Base-by-base conservation (phyloP, 2,888 invertebrate genomes). In the Aquatica leii region DNA sequence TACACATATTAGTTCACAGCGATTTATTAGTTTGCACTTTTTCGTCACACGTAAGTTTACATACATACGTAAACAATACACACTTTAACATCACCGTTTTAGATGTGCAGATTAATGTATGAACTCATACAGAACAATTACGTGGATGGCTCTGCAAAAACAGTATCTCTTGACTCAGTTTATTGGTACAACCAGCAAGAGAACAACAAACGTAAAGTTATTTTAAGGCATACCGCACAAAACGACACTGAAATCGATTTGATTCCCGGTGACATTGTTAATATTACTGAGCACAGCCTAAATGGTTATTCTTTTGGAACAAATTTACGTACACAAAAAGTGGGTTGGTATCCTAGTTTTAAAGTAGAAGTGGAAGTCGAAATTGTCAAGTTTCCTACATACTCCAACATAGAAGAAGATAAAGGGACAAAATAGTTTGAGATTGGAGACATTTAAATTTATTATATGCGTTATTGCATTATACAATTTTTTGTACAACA, bases 1-100 rank as follows among this genome's bases (percentile, higher is more conserved):
- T 98, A 68, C 92, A 95, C 79, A 87, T 98, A 83, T 84, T 99
- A 43, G 90, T 97, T 0, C 85, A 89, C 76, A 91, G 92, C 75
- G 96, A 98, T 81, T 94, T 90, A 82, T 84, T 99, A 62, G 98
- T 99, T 9, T 98, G 98, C 83, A 99, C 99, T 0, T 98, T 99
- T 81, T 98, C 97, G 60, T 98, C 98, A 60, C 98, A 98, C 88
- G 95, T 94, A 75, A 73, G 12, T n/a, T 96, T 75, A 14, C 5
- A 43, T n/a, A 24, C n/a, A 6, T 24, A 24, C 24, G 6, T 6
- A 24, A n/a, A n/a, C n/a, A n/a, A n/a, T n/a, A n/a, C n/a, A n/a
- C n/a, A n/a, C n/a, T n/a, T n/a, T 14, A 12, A 6, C 24, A 24
- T 6, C 2, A 24, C 2, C 2, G 6, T 24, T 24, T 2, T 9